A percentile compares a stretch with the other conserved stretches of the same genome.
Evolutionary conservation across 1,140 invertebrate species (phyloP).

Genomic region (Microplitis demolitor): DNA sequence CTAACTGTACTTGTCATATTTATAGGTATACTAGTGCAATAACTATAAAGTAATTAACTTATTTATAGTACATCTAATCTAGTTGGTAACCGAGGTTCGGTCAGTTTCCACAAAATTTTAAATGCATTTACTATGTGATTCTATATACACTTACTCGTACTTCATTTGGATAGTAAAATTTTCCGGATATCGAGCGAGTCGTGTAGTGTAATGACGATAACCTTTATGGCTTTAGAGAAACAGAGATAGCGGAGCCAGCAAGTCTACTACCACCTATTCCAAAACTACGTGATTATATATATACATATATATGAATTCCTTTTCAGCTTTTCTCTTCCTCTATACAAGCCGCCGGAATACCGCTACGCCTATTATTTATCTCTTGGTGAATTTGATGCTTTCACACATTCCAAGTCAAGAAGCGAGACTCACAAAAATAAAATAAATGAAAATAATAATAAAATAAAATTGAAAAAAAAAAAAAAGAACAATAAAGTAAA

Average conservation of each 20-base stretch:
- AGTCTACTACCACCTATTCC: neutral
- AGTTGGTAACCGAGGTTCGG: neutral
- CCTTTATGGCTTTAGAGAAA: constrained; percentile 5
- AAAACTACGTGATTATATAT: constrained; percentile 1
- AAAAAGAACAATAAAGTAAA: too few relatives aligned
- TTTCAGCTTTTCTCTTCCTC: neutral
- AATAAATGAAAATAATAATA: too few relatives aligned
- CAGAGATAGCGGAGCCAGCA: constrained; percentile 1
- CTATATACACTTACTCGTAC: neutral
- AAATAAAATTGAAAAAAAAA: too few relatives aligned
- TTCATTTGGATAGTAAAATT: neutral
- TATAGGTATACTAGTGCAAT: too few relatives aligned
- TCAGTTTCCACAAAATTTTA: neutral
- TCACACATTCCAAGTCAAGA: neutral
- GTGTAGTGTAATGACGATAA: constrained; percentile 21
- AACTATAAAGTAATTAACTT: too few relatives aligned
- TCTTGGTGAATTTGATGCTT: neutral
- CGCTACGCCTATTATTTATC: constrained; percentile 1
- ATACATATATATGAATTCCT: neutral
- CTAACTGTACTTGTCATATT: too few relatives aligned
- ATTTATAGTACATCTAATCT: neutral
- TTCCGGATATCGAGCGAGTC: constrained; percentile 14
- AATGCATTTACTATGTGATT: neutral
- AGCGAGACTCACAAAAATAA: neutral
- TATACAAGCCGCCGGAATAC: neutral